These are phyloP conservation scores for Erebia palarica DNA, from an alignment of 2,888 invertebrate species.

Conservation along the genomic window DNA sequence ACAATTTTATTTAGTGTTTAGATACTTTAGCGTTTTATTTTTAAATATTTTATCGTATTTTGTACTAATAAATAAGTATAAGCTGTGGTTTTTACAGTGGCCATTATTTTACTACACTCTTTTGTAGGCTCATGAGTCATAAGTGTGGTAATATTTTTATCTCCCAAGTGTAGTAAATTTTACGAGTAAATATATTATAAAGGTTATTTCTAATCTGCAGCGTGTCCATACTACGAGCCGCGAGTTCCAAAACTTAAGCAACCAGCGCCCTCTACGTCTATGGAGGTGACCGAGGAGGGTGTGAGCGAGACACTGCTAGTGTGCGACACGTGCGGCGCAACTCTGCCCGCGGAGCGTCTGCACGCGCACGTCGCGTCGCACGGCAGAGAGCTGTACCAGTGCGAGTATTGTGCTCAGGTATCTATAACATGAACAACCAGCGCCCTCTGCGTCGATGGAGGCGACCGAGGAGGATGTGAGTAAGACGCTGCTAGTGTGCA, in stretches of 20 bases:
- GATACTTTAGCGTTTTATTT: too few species aligned
- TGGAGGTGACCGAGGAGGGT: slow-evolving; percentile 15
- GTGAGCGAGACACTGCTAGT: slow-evolving; percentile 52
- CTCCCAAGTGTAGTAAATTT: too few species aligned
- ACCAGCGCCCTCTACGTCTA: neutral
- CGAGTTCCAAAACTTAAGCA: slow-evolving; percentile 63
- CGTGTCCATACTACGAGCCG: slow-evolving; percentile 75
- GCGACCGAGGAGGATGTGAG: slow-evolving; percentile 25
- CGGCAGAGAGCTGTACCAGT: slow-evolving; percentile 58
- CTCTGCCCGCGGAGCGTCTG: slow-evolving; percentile 56
- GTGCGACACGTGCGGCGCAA: slow-evolving; percentile 70
- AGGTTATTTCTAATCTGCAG: slow-evolving; percentile 44
- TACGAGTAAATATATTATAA: neutral
- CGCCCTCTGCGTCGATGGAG: neutral
- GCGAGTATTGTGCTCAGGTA: slow-evolving; percentile 66
- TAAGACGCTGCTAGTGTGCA: slow-evolving; percentile 61
- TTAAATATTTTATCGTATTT: too few species aligned
- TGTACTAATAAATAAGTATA: too few species aligned
- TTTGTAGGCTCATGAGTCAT: too few species aligned
- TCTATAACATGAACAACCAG: slow-evolving; percentile 12
- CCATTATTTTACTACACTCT: too few species aligned
- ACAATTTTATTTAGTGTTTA: too few species aligned
- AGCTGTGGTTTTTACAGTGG: too few species aligned
- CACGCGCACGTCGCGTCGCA: slow-evolving; percentile 61
- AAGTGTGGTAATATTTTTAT: too few species aligned